Percentiles rank a stretch among this genome's conserved stretches.
Conservation (phyloP, 2,888 invertebrate genomes). For the Polia nebulosa region DNA sequence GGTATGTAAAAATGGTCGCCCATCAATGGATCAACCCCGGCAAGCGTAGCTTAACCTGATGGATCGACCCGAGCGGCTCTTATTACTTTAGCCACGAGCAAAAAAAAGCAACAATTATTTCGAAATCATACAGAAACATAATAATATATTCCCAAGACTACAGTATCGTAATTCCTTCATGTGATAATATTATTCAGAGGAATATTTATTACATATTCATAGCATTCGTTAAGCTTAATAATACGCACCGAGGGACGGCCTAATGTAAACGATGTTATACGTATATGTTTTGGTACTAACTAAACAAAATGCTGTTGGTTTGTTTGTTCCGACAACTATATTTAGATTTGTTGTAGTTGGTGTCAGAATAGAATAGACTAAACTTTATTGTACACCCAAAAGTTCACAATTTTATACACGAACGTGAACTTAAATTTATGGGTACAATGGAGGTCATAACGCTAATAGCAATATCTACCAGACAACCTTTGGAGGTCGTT, state of each 20-base stretch:
- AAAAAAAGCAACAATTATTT: background rate
- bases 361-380: no score
- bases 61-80: no score
- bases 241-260: slow-evolving; percentile 47
- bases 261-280: slow-evolving; percentile 34
- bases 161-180: slow-evolving; percentile 34
- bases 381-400: no score
- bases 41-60: no score
- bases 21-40: no score
- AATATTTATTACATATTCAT: slow-evolving; percentile 58
- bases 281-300: slow-evolving; percentile 29
- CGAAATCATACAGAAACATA: background rate
- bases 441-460: no score
- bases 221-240: slow-evolving; percentile 53
- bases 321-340: background rate
- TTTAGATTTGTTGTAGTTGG: background rate
- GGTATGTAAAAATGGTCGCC: no score
- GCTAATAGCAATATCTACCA: no score
- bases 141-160: slow-evolving; percentile 37
- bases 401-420: no score
- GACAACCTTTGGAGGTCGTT: no score
- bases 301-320: slow-evolving; percentile 12
- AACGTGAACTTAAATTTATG: no score
- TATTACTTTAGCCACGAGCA: no score
- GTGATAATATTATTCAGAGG: slow-evolving; percentile 53